Percentiles rank a stretch among this genome's conserved stretches.
Evolutionary conservation across 2,888 invertebrate species (phyloP).

Genomic region (Drosophila fungiperda): DNA sequence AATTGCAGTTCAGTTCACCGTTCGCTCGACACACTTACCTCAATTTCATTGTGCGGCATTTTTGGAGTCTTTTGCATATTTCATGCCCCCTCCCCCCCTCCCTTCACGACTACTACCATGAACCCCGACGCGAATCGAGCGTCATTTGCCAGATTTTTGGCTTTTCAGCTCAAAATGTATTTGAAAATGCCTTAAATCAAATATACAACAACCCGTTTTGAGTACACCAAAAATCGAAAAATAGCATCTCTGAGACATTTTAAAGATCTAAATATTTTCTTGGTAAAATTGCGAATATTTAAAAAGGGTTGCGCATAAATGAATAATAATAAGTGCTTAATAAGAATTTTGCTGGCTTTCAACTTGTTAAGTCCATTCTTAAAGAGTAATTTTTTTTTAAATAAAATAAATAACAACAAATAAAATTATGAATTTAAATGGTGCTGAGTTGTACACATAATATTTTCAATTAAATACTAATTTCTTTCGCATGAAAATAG

Average conservation of each 20-base stretch:
- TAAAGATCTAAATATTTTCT: not conserved
- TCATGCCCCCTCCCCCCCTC: slow-evolving; percentile 23
- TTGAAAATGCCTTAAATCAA: slow-evolving; percentile 32
- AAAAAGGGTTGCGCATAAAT: not conserved
- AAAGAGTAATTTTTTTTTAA: not conserved
- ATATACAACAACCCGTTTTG: slow-evolving; percentile 1
- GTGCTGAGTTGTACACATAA: too few species aligned
- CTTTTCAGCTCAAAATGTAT: slow-evolving; percentile 38
- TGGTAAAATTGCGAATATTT: not conserved
- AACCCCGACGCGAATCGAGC: slow-evolving; percentile 27
- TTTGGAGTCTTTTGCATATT: slow-evolving; percentile 67
- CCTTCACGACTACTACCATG: not conserved
- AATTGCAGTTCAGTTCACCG: not conserved
- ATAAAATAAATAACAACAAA: not conserved
- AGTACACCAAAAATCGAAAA: not conserved
- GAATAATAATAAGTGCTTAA: not conserved
- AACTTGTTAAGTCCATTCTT: not conserved
- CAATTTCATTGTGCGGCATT: slow-evolving; percentile 54
- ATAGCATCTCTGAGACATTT: not conserved
- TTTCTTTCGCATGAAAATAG: too few species aligned
- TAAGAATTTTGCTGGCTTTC: not conserved
- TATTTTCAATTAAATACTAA: too few species aligned
- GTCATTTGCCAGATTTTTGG: slow-evolving; percentile 70
- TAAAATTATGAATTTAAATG: not conserved
- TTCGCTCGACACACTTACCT: slow-evolving; percentile 57